These are phyloP conservation scores for Eospalax fontanierii DNA, from an alignment of 2,797 vertebrate species.

Conservation along the genomic window DNA sequence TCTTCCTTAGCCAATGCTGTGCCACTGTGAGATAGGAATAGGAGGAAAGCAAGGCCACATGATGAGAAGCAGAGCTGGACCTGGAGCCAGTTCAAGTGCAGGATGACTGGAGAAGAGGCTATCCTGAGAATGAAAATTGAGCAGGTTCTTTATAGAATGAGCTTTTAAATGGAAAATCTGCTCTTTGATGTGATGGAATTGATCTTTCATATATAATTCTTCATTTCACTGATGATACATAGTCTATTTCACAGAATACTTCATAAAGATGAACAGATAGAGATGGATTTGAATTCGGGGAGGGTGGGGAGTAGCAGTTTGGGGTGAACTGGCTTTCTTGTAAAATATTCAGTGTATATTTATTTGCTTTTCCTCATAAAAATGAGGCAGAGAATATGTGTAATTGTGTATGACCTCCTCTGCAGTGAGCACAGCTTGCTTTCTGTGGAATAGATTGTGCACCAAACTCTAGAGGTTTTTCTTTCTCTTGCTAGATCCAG, in stretches of 20 bases:
- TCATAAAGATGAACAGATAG: constrained; percentile 49
- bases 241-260: background rate
- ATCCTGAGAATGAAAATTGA: background rate
- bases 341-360: background rate
- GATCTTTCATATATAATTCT: background rate
- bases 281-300: background rate
- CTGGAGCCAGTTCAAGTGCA: background rate
- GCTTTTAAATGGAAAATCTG: background rate
- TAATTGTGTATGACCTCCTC: background rate
- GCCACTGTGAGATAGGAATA: background rate
- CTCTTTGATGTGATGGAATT: constrained; percentile 12
- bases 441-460: background rate
- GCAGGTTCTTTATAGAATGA: background rate
- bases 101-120: background rate
- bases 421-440: background rate
- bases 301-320: background rate
- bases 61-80: background rate
- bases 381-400: background rate
- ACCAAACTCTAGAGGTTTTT: background rate
- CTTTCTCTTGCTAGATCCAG: background rate
- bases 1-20: background rate
- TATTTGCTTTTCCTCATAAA: constrained; percentile 18
- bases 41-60: background rate
- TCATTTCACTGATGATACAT: background rate
- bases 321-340: background rate